These are phyloP conservation scores for Carposina sasakii DNA, from an alignment of 1,140 invertebrate genomes.

Conservation along the genomic window DNA sequence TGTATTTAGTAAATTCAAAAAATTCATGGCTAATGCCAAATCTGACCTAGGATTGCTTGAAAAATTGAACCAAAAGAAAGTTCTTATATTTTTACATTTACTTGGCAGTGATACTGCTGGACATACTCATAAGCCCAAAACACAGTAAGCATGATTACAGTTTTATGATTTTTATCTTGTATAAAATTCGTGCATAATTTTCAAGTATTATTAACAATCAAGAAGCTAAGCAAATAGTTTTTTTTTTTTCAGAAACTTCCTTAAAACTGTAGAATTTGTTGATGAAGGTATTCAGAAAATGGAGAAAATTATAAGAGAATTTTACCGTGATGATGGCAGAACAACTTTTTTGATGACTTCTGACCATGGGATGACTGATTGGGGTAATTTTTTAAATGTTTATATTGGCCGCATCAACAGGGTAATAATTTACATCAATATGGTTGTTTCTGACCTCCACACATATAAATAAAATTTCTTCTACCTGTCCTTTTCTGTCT, in stretches of 20 bases:
- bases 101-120: constrained; percentile 97
- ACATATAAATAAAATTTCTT: no score
- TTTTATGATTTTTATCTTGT: no score
- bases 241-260: constrained; percentile 81
- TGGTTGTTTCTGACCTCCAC: no score
- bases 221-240: no score
- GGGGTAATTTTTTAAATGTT: no score
- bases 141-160: constrained; percentile 78
- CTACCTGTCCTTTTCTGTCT: no score
- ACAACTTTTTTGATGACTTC: constrained; percentile 95
- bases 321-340: constrained; percentile 81
- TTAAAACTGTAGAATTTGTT: constrained; percentile 86
- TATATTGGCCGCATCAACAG: no score
- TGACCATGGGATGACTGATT: constrained; percentile 99
- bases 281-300: constrained; percentile 84
- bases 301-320: constrained; percentile 79
- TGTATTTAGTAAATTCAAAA: constrained; percentile 89
- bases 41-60: constrained; percentile 57
- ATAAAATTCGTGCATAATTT: neutral
- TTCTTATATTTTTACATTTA: constrained; percentile 94
- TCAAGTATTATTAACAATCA: constrained; percentile 17
- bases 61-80: constrained; percentile 75
- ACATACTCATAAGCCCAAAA: constrained; percentile 93
- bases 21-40: constrained; percentile 78
- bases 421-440: no score